A percentile compares a stretch with the other conserved stretches of the same genome.
Evolutionary conservation across 1,140 invertebrate species (phyloP).

Genomic region (Eriocheir sinensis): DNA sequence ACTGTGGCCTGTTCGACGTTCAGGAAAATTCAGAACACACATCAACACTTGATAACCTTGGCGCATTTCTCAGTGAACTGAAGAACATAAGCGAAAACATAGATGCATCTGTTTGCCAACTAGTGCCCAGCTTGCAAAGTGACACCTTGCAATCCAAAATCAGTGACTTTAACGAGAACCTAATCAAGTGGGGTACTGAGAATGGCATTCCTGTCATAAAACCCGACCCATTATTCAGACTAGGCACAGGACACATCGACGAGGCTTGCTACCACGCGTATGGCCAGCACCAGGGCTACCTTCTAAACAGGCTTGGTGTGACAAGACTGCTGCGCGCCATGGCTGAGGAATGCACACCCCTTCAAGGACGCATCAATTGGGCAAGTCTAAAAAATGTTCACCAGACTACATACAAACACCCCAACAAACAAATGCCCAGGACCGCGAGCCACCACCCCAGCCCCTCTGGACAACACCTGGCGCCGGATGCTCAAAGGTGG

Average conservation of each 20-base stretch:
- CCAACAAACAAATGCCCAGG: background rate
- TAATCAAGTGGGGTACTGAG: background rate
- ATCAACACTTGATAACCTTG: background rate
- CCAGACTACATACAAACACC: conserved; percentile 9
- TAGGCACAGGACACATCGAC: conserved; percentile 32
- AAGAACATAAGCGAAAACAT: background rate
- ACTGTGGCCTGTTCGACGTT: conserved; percentile 16
- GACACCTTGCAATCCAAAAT: conserved; percentile 6
- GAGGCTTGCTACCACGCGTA: background rate
- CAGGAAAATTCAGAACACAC: conserved; percentile 9
- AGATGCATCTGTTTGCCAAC: background rate
- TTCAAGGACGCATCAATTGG: background rate
- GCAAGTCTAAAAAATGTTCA: background rate
- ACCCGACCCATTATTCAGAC: background rate
- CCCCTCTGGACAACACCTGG: no score
- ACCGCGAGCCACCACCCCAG: background rate
- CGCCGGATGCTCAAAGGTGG: no score
- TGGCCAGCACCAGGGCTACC: background rate
- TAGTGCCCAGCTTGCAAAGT: background rate
- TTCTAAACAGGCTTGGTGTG: background rate
- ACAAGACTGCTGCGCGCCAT: background rate
- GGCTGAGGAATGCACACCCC: background rate
- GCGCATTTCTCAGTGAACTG: conserved; percentile 6
- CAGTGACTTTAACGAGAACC: background rate
- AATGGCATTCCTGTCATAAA: background rate